Conservation (phyloP, 2,797 vertebrate species). For the Ctenopoma kingsleyae region DNA sequence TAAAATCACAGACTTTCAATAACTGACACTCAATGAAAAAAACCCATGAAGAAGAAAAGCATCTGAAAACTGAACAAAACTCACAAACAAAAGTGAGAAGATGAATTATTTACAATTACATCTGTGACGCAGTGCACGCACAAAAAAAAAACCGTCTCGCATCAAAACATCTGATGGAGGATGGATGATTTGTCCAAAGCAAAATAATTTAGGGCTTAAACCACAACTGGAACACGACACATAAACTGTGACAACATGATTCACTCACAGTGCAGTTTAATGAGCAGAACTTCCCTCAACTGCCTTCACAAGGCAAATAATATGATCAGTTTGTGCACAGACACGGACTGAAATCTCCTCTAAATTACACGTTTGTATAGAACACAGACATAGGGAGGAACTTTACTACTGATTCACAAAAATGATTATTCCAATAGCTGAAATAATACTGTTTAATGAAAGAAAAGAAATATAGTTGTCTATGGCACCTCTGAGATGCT, state of each 20-base stretch:
- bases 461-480: slow-evolving; percentile 17
- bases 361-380: slow-evolving; percentile 19
- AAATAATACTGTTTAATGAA: slow-evolving; percentile 16
- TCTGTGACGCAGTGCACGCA: slow-evolving; percentile 42
- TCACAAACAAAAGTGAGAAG: slow-evolving; percentile 34
- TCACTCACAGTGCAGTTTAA: slow-evolving; percentile 25
- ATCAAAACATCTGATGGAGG: slow-evolving; percentile 19
- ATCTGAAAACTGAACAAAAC: slow-evolving; percentile 7
- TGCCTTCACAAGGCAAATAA: slow-evolving; percentile 55
- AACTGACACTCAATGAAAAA: slow-evolving; percentile 53
- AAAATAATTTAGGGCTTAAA: slow-evolving; percentile 25
- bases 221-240: slow-evolving; percentile 31
- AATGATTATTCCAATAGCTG: slow-evolving; percentile 1
- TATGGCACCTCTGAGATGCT: slow-evolving; percentile 67
- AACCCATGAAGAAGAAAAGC: slow-evolving; percentile 43
- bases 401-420: slow-evolving; percentile 10
- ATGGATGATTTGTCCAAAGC: slow-evolving; percentile 33
- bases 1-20: slow-evolving; percentile 61
- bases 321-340: slow-evolving; percentile 17
- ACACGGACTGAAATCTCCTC: slow-evolving; percentile 17
- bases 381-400: slow-evolving; percentile 9
- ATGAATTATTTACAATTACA: slow-evolving; percentile 62
- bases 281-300: slow-evolving; percentile 32
- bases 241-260: slow-evolving; percentile 20
- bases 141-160: slow-evolving; percentile 3